Conservation (phyloP, 2,888 invertebrate species). For the Trichogramma evanescens region DNA sequence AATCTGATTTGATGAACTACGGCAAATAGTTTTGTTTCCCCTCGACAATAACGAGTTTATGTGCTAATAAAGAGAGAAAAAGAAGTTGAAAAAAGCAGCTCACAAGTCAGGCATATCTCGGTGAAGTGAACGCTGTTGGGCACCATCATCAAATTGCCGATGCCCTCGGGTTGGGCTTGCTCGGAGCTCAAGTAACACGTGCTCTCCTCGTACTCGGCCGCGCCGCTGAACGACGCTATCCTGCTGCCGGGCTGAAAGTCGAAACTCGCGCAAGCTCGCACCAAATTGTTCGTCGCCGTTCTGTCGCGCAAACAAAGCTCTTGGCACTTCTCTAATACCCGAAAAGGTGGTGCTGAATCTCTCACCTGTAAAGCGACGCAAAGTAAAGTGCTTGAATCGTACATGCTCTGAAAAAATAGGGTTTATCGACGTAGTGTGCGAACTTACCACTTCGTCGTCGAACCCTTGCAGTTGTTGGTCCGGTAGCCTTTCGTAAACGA, state of each 20-base stretch:
- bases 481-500: conserved; percentile 81
- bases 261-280: conserved; percentile 78
- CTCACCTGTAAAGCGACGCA: conserved; percentile 52
- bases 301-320: conserved; percentile 77
- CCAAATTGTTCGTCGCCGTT: conserved; percentile 69
- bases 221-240: conserved; percentile 71
- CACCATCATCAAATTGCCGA: conserved; percentile 80
- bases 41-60: not conserved
- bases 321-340: conserved; percentile 83
- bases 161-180: conserved; percentile 80
- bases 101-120: conserved; percentile 82
- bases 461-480: conserved; percentile 85
- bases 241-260: conserved; percentile 86
- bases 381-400: not conserved
- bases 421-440: not conserved
- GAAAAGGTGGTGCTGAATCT: conserved; percentile 77
- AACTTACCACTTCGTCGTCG: conserved; percentile 76
- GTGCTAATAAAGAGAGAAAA: not conserved
- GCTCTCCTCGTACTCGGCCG: conserved; percentile 81
- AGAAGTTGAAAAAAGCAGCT: conserved; percentile 44
- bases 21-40: no score
- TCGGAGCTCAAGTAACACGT: conserved; percentile 80
- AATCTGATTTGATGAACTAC: not conserved
- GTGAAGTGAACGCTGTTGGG: conserved; percentile 86
- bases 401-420: not conserved